Evolutionary conservation across 2,113 vertebrate genomes (phyloP), one percentile per base, ranked within the genome.

Genomic region (Brachyhypopomus gauderio): DNA sequence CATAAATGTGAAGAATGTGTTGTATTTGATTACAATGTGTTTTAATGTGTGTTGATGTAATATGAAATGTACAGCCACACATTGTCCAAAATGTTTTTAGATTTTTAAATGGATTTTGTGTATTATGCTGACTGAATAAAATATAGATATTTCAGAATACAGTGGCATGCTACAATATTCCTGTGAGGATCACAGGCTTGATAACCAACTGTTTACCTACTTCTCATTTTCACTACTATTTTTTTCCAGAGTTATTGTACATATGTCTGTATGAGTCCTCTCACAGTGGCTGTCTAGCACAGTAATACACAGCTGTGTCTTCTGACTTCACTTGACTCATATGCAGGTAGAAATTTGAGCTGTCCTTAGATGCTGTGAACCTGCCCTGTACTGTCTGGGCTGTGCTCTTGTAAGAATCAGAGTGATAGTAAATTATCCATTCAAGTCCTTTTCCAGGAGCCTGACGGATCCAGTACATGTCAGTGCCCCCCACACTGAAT

Each of bases 401-500:
- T 63, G 60, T 14, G 60, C 23, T 27, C 8, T 63, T 63, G 23
- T 27, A 0, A 63, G 8, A 7, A 0, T 11, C 60, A 27, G 23
- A 11, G 25, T 63, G 14, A 14, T 63, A 25, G 23, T 14, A 0
- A 11, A 85, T 82, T 14, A 90, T 77, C 88, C 88, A 90, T 74
- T 89, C 83, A 62, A 89, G 75, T 56, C 75, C 56, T 79, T 78
- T 38, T 0, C 86, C 87, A 9, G 85, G 73, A 0, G 23, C 72
- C 4, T 88, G 87, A 38, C 66, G 9, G 11, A 90, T 78, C 88
- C 87, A 91, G 48, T 60, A 0, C 0, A 88, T 84, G 5, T 52
- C 2, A 52, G 9, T 3, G 48, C 22, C 25, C 4, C 8, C 58
- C 34, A 79, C 11, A 58, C 62, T 72, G 16, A 74, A 87, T 20